phyloP scores from a whole-genome alignment of 1,140 invertebrate species.

The Halyomorpha halys region DNA sequence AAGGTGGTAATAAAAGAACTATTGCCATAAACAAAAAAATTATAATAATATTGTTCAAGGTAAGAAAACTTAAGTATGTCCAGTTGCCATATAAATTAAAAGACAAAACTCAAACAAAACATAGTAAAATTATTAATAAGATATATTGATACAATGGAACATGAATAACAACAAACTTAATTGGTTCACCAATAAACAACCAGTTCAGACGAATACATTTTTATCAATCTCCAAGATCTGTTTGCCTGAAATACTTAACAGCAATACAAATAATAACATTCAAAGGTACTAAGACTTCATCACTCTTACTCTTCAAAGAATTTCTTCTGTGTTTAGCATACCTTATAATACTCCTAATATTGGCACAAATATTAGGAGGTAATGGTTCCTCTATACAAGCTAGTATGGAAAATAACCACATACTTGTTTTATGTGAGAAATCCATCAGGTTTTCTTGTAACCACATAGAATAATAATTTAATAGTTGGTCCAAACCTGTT shows the following conservation, averaged over 20 bases:
- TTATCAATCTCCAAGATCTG: slow-evolving; percentile 3
- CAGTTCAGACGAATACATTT: too few species aligned
- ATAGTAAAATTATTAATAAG: too few species aligned
- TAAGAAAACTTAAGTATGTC: too few species aligned
- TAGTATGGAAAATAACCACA: slow-evolving; percentile 8
- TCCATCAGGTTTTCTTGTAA: neutral
- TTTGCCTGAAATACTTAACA: neutral
- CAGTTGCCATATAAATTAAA: too few species aligned
- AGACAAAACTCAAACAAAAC: too few species aligned
- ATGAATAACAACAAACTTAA: too few species aligned
- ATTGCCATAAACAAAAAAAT: too few species aligned
- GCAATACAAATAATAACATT: slow-evolving; percentile 13
- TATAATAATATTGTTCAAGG: too few species aligned
- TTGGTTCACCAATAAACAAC: too few species aligned
- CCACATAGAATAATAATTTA: slow-evolving; percentile 7
- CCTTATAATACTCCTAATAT: slow-evolving; percentile 7
- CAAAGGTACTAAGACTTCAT: neutral
- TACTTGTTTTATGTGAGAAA: neutral
- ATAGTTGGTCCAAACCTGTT: neutral
- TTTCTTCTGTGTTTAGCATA: neutral
- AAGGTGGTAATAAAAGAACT: too few species aligned
- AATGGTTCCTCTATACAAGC: slow-evolving; percentile 8
- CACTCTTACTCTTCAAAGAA: neutral
- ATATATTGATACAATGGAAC: too few species aligned
- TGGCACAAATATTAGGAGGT: neutral